Base-by-base conservation (phyloP, 2,113 vertebrate genomes). In the Gobius niger region DNA sequence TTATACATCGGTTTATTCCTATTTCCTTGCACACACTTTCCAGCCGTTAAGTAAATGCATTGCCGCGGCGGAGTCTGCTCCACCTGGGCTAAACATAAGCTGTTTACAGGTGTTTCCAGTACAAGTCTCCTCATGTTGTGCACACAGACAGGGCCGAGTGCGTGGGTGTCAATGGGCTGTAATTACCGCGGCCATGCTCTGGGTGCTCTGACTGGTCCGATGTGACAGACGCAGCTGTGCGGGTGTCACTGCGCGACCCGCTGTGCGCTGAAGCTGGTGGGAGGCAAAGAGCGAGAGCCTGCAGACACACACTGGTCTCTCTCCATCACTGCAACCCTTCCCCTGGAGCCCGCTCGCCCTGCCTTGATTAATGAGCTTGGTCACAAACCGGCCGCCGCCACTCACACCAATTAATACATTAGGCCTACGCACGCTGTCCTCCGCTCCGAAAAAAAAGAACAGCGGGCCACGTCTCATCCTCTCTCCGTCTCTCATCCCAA, bases 371-470 rank as follows among this genome's bases (percentile, higher is more conserved):
- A 91, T 90, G 69, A 86, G 77, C 82, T 82, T 89, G 80, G 89
- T 91, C 90, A 91, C 89, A 85, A 85, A 88, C 81, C 87, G 73
- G 87, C 85, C 88, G 88, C 81, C 73, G 82, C 85, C 85, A 87
- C 87, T 91, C 86, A 85, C 72, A 69, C 84, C 89, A 92, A 92
- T 92, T 92, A 92, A 90, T 85, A 88, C 83, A 80, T 85, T 77
- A 89, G 79, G 68, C 57, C 63, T 73, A 82, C 86, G 80, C 81
- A 70, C 84, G 74, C 63, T 73, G 68, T 82, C 78, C 84, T 68
- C 77, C 81, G 77, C 81, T 88, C 85, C 84, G 87, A 90, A 83
- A 87, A 84, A 87, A 87, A 84, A 87, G 24, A 90, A 88, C 88
- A 91, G 86, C 83, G 46, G 83, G 3, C 47, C 47, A 1, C 13